Evolutionary conservation across 2,797 vertebrate species (phyloP).

Genomic region (Bufotes viridis): DNA sequence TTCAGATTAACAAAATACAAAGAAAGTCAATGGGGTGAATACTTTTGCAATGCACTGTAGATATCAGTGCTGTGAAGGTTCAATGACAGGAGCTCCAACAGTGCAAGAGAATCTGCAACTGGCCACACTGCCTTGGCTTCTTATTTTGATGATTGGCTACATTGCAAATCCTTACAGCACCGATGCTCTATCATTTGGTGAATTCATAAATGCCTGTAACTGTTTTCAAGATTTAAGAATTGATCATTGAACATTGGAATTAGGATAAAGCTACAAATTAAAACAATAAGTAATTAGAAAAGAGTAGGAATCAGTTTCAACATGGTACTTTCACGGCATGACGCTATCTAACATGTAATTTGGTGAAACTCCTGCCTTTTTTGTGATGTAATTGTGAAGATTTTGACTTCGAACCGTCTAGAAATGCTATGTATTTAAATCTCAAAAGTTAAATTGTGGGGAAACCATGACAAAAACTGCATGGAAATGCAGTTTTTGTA

Average conservation of each 20-base stretch:
- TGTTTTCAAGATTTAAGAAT: background rate
- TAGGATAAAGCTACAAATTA: background rate
- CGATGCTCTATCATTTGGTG: background rate
- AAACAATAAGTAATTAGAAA: background rate
- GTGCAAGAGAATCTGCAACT: background rate
- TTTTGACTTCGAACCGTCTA: background rate
- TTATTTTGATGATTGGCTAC: background rate
- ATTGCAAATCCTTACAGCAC: background rate
- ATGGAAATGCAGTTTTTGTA: background rate
- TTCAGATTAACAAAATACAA: too few species aligned
- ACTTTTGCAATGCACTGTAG: too few species aligned
- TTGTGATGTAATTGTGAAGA: background rate
- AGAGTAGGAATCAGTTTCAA: background rate
- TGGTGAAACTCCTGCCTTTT: background rate
- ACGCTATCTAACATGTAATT: background rate
- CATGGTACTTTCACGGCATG: background rate
- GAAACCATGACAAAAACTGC: background rate
- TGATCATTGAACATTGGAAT: background rate
- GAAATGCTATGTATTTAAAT: background rate
- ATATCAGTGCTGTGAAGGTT: background rate
- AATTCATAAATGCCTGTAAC: background rate
- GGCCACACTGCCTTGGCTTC: background rate
- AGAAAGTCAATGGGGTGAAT: too few species aligned
- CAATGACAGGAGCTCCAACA: background rate
- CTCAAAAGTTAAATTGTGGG: background rate